Conservation (phyloP, 2,797 vertebrate species). For the Falco cherrug region DNA sequence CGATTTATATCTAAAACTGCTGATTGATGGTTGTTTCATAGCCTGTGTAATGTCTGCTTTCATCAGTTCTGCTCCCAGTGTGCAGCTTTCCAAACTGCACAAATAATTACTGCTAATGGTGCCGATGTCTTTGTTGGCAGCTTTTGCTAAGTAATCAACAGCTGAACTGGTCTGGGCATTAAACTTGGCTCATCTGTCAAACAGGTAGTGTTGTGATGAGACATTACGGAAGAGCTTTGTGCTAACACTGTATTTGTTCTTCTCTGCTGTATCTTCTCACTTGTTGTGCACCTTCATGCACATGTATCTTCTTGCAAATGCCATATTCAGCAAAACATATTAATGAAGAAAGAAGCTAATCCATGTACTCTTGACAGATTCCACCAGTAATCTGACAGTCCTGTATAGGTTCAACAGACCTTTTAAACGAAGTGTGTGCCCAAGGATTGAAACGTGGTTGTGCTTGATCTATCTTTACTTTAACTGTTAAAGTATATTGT, state of each 20-base stretch:
- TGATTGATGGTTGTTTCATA: not conserved
- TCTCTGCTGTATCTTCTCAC: not conserved
- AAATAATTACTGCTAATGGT: not conserved
- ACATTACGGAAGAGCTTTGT: not conserved
- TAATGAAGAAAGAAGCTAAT: not conserved
- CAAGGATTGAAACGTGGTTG: not conserved
- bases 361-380: not conserved
- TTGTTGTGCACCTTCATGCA: not conserved
- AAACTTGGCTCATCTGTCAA: not conserved
- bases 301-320: not conserved
- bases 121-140: not conserved
- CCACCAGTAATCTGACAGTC: not conserved
- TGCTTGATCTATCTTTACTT: not conserved
- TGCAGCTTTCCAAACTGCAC: not conserved
- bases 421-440: not conserved
- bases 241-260: not conserved
- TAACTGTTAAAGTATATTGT: not conserved
- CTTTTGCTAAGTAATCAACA: not conserved
- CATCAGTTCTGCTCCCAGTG: not conserved
- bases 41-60: not conserved
- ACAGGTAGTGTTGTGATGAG: not conserved
- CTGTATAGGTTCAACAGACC: not conserved
- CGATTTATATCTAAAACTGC: not conserved
- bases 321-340: not conserved
- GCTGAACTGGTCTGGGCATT: not conserved